Evolutionary conservation across 2,113 vertebrate genomes (phyloP), one percentile per base, ranked within the genome.

Genomic region (Brachyistius frenatus): DNA sequence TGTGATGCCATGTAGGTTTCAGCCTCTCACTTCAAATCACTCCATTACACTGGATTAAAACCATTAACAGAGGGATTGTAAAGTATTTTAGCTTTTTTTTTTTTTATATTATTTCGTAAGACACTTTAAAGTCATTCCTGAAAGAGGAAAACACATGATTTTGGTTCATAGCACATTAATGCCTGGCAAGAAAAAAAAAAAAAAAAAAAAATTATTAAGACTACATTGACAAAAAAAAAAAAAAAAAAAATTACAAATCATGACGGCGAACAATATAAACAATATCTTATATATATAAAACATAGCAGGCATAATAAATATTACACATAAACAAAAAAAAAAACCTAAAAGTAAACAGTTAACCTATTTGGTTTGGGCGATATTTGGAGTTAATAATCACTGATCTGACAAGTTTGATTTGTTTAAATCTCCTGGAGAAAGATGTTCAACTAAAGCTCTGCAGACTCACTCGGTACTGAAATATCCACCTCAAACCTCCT

Each of bases 251-350:
- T 61, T 86, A 85, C 89, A 90, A 90, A 81, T 84, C 78, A 85
- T 85, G 64, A 86, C 89, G 81, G 86, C 80, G 91, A 93, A 93
- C 73, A 86, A 90, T 92, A 93, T 89, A 91, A 92, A 93, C 88
- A 91, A 86, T 89, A 88, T 89, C 85, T 92, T 92, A 91, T 91
- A 91, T 93, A 94, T 93, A 94, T 92, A 95, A 92, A 95, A 94
- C 86, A 94, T 78, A 89, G 72, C 81, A 92, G 80, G 88, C 86
- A 87, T 89, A 95, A 95, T 95, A 95, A 95, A 95, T 95, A 94
- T 92, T 64, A 95, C 89, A 92, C 84, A 93, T 77, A 92, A 80
- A 93, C 84, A 88, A 86, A 89, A 79, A 88, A 78, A 83, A 88
- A 13, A 50, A 91, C 83, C 55, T 77, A 74, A 84, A 89, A 90